phyloP scores from a whole-genome alignment of 1,140 invertebrate species.

The Meloidogyne chitwoodi region DNA sequence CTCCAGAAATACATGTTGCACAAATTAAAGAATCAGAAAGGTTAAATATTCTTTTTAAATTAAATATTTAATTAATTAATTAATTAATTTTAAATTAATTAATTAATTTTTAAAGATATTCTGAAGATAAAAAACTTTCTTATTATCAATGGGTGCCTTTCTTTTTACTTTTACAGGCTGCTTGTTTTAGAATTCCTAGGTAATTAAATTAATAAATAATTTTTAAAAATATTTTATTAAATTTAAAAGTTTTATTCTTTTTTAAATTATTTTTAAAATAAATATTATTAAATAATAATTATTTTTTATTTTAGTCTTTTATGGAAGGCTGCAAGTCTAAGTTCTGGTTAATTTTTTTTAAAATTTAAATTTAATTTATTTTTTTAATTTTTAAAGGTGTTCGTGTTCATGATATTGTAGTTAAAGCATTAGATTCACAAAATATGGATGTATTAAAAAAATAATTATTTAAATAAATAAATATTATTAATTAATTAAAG shows the following conservation, averaged over 20 bases:
- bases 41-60: slow-evolving; percentile 19
- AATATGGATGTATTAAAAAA: slow-evolving; percentile 16
- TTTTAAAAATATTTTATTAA: no score
- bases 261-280: no score
- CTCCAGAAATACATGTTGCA: slow-evolving; percentile 49
- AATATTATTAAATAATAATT: slow-evolving; percentile 45
- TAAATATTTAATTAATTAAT: no score
- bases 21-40: slow-evolving; percentile 37
- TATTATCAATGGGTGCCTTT: slow-evolving; percentile 62
- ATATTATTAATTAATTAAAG: slow-evolving; percentile 38
- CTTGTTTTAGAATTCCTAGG: slow-evolving; percentile 62
- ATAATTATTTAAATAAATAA: neutral
- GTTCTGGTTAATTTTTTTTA: slow-evolving; percentile 9
- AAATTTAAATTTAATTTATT: slow-evolving; percentile 13
- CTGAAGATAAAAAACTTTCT: slow-evolving; percentile 42
- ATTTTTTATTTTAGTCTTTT: slow-evolving; percentile 16
- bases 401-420: slow-evolving; percentile 56
- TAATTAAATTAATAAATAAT: slow-evolving; percentile 49
- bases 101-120: slow-evolving; percentile 39
- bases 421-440: slow-evolving; percentile 44
- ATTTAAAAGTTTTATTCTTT: no score
- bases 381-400: slow-evolving; percentile 32
- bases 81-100: no score
- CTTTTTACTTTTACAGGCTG: slow-evolving; percentile 61
- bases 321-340: slow-evolving; percentile 24